Conservation (phyloP, 1,140 invertebrate genomes). For the Antheraea pernyi region DNA sequence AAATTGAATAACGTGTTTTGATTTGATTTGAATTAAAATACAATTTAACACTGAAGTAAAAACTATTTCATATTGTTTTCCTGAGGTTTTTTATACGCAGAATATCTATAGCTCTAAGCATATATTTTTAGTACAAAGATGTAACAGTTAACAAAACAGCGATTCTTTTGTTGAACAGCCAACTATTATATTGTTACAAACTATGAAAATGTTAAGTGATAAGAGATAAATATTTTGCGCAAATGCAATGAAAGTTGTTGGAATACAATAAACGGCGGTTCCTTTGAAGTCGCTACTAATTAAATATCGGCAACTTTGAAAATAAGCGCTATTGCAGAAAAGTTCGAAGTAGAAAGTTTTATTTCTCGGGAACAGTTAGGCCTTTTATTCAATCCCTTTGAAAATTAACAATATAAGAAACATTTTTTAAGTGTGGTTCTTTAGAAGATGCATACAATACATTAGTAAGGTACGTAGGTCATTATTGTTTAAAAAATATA, state of each 20-base stretch:
- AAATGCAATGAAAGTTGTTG: constrained; percentile 50
- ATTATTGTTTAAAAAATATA: not conserved
- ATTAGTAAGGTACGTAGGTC: not conserved
- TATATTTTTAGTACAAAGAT: not conserved
- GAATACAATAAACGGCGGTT: constrained; percentile 50
- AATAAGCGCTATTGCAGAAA: constrained; percentile 28
- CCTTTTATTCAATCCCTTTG: constrained; percentile 30
- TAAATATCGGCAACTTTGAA: constrained; percentile 61
- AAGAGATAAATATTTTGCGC: constrained; percentile 48
- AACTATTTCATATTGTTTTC: not conserved
- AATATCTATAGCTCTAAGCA: constrained; percentile 1
- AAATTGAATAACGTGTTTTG: too few relatives aligned
- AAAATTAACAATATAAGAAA: constrained; percentile 23
- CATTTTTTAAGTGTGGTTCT: constrained; percentile 14
- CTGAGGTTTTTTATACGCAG: not conserved
- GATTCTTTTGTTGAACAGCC: not conserved
- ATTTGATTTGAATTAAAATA: too few relatives aligned
- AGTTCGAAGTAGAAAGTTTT: constrained; percentile 54
- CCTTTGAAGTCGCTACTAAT: constrained; percentile 55
- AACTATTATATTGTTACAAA: not conserved
- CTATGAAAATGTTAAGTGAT: constrained; percentile 33
- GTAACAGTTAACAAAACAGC: constrained; percentile 8
- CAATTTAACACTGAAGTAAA: not conserved
- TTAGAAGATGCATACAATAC: not conserved
- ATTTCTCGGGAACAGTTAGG: constrained; percentile 57